Evolutionary conservation across 2,797 vertebrate genomes (phyloP), one percentile per base, ranked within the genome.

Genomic region (Megalops cyprinoides): DNA sequence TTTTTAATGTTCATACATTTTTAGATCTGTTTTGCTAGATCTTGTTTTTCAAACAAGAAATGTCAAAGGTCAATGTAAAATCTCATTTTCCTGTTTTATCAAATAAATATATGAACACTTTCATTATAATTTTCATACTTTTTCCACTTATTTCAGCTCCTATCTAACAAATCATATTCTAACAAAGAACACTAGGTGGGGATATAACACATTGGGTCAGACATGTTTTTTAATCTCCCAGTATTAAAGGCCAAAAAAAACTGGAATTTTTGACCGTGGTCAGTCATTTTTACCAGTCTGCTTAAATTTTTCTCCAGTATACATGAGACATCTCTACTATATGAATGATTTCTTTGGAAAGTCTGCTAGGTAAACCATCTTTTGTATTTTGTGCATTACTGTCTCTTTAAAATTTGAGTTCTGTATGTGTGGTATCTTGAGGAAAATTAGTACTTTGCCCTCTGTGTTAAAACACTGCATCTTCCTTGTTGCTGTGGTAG

Each of bases 151-250:
- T 46, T 71, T 44, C 20, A 23, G 3, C 23, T 23, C 20, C 0
- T 37, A 39, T 46, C 42, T 25, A 73, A 46, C 37, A 42, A 49
- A 7, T 74, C 8, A 46, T 62, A 23, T n/a, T 58, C 7, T 34
- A 15, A 25, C 75, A 56, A n/a, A 39, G 34, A 80, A 55, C 79
- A 80, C 71, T 80, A 80, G 79, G 49, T 80, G 79, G 79, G 4
- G 44, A 37, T 77, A 18, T 6, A 77, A 37, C 31, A 55, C 31
- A 42, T 58, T 77, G 25, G 15, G 77, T 39, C 31, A 51, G 14
- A 31, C 15, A 31, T 49, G 1, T 4, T 34, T 37, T 65, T 65
- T 3, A 25, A 14, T 18, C 31, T 65, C 31, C 34, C 62, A 37
- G 62, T n/a, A n/a, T n/a, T n/a, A n/a, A n/a, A n/a, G n/a, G n/a